Percentiles rank a stretch among this genome's conserved stretches.
These are phyloP conservation scores for Parapristionchus giblindavisi DNA, from an alignment of 2,888 invertebrate species.

Conservation along the genomic window DNA sequence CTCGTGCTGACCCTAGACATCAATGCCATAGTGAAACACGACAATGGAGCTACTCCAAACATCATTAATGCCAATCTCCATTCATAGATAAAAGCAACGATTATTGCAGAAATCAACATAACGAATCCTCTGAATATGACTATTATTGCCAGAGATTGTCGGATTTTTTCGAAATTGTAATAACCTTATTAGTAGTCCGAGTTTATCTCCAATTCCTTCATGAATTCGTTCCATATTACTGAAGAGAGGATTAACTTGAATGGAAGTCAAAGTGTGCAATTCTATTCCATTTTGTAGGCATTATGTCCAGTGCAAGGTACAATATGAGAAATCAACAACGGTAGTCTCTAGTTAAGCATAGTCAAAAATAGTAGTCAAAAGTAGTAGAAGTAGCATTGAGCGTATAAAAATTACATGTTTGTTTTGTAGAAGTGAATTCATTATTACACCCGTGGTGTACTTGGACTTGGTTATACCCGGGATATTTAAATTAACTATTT, in stretches of 20 bases:
- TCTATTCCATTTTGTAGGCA: background rate
- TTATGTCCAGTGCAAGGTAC: background rate
- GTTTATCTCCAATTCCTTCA: conserved; percentile 64
- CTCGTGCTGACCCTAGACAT: conserved; percentile 51
- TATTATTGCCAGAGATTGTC: no score
- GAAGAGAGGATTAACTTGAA: background rate
- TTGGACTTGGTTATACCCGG: no score
- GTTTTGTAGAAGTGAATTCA: no score
- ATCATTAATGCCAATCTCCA: conserved; percentile 61
- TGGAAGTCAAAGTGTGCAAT: background rate
- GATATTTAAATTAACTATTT: no score
- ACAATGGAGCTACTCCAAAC: conserved; percentile 60
- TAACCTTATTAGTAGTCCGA: conserved; percentile 55
- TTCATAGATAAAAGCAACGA: conserved; percentile 56
- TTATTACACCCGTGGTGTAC: no score
- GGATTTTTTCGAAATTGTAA: background rate
- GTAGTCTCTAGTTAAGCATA: no score
- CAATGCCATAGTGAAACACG: conserved; percentile 59
- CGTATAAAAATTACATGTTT: no score
- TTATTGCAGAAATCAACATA: conserved; percentile 53
- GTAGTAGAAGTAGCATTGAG: no score
- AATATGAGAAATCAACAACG: no score
- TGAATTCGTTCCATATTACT: conserved; percentile 56
- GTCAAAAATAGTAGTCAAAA: no score
- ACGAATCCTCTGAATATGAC: conserved; percentile 47